phyloP scores from a whole-genome alignment of 2,797 vertebrate species.

The Phoeniculus purpureus region DNA sequence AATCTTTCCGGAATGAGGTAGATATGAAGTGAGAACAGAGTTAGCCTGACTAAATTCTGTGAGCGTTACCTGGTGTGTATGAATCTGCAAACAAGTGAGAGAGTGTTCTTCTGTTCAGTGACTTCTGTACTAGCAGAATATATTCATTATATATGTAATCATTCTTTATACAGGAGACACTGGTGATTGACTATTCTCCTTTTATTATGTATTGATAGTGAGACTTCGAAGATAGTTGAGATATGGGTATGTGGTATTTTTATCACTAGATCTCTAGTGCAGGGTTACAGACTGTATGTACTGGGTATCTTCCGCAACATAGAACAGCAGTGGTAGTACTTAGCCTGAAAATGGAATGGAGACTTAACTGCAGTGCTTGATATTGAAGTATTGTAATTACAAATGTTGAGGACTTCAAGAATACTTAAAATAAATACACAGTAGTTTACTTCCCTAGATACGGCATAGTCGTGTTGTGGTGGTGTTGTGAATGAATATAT shows the following conservation, averaged over 20 bases:
- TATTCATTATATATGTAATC: neutral
- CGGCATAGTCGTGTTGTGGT: fast-evolving
- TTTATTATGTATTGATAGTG: neutral
- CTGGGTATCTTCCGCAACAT: neutral
- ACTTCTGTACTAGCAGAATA: neutral
- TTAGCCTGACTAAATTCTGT: neutral
- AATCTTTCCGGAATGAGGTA: neutral
- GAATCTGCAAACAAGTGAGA: neutral
- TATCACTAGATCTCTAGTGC: neutral
- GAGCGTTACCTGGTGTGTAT: neutral
- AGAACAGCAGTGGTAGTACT: neutral
- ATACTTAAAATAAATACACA: neutral
- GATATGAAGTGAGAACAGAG: neutral
- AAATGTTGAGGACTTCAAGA: neutral
- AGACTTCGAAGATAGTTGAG: neutral
- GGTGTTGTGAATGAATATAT: too few species aligned
- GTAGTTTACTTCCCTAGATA: neutral
- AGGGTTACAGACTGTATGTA: neutral
- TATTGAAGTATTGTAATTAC: neutral
- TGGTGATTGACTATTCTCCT: neutral
- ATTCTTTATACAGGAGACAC: neutral
- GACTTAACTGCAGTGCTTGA: neutral
- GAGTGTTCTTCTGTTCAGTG: neutral
- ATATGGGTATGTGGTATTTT: neutral
- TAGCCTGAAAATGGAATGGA: neutral